Evolutionary conservation across 1,140 invertebrate species (phyloP), one percentile per base, ranked within the genome.

Genomic region (Apis dorsata): DNA sequence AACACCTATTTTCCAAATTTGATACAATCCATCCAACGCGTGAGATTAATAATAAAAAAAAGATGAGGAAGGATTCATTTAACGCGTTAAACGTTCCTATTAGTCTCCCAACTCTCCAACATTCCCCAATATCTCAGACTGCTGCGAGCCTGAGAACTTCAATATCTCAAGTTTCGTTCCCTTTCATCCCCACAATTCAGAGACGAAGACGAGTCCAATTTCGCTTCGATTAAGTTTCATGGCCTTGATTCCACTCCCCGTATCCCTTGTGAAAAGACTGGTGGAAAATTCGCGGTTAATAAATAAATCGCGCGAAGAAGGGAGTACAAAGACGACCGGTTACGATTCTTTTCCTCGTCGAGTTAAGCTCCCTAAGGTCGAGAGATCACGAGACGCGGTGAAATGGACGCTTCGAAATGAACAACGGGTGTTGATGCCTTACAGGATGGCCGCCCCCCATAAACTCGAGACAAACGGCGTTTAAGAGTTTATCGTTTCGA

Each of bases 381-480:
- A 44, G 34, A 44, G 34, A 34, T 63, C 72, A 60, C 78, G 79
- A 62, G 17, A 72, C 34, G 34, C 44, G 34, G 49, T 84, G 75
- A 85, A 91, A 90, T 90, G 82, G 77, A 83, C 75, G 53, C 3
- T 34, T 81, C 84, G 89, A 24, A 24, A 24, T 90, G 85, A 88
- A 83, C 81, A 85, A 86, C 28, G 63, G 70, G 34, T 85, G 90
- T 90, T 91, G 90, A 91, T 91, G 84, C 81, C 80, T 87, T 89
- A 91, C 80, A 44, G 2, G 44, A 77, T 70, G 65, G 75, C 66
- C 24, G 24, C 79, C 85, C 86, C 77, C 85, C 86, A 85, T 91
- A 91, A 90, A 91, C 88, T 84, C 51, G 70, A 86, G 85, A 91
- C 85, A 90, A 91, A 89, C 88, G 89, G 89, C 81, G 66, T 88